Base-by-base conservation (phyloP, 2,797 vertebrate species). In the Bradypodion ventrale region DNA sequence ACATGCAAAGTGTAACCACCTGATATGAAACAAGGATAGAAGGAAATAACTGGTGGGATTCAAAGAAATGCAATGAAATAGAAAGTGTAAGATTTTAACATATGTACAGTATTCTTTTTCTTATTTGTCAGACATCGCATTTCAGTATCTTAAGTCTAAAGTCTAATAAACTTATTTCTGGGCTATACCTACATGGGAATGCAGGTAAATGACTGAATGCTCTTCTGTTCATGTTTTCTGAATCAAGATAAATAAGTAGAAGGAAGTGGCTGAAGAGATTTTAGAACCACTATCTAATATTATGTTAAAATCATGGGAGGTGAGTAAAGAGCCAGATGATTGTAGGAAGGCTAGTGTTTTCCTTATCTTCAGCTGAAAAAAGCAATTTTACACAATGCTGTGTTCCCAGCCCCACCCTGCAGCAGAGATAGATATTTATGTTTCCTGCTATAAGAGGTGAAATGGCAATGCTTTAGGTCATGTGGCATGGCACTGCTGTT, bases 401-500 rank as follows among this genome's bases (percentile, higher is more conserved):
- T 13, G 73, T 89, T 89, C 88, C 80, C 68, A 4, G 5, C 16
- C 88, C 82, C 68, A 5, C 5, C 16, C 56, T 69, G 35, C 88
- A 87, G 46, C 21, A 78, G 32, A 60, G 1, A 83, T 66, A 85
- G 44, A 62, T 69, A 88, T 87, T 89, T 87, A 13, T 63, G 87
- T 87, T 9, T n/a, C 9, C 2, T 83, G 44, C 83, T 81, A 1
- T 46, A 40, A 68, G 27, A 56, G 19, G 21, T 76, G 68, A 94
- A 87, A 83, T 4, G 75, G 63, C 35, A 81, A 21, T 80, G 29
- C 35, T 87, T 83, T 56, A 46, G 78, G 7, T 87, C 77, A 75
- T 70, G 21, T 90, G 78, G 44, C 66, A 91, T 27, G 79, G 46
- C 75, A 76, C 82, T 91, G 69, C 42, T 82, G 88, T 65, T 90